Evolutionary conservation across 2,113 vertebrate genomes (phyloP).

Genomic region (Cololabis saira): DNA sequence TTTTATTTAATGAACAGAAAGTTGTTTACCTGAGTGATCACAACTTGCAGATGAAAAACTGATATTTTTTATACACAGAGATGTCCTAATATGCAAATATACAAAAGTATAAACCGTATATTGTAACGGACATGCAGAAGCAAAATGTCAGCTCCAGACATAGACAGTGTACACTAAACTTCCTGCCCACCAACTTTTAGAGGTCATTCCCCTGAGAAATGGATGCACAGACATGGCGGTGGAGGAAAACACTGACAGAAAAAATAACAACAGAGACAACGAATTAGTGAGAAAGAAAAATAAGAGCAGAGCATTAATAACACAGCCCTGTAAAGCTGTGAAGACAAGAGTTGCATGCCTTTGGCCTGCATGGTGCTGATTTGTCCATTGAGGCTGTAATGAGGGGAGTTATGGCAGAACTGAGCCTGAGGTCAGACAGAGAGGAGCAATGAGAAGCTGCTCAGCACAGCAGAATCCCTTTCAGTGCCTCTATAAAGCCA

Average conservation of each 20-base stretch:
- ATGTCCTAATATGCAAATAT: too few relatives aligned
- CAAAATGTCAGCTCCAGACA: background rate
- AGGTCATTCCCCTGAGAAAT: background rate
- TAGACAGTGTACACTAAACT: background rate
- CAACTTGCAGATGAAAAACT: too few relatives aligned
- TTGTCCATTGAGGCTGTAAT: slow-evolving; percentile 60
- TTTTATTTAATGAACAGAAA: too few relatives aligned
- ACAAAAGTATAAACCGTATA: too few relatives aligned
- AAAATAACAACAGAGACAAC: slow-evolving; percentile 3
- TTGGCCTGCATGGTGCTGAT: slow-evolving; percentile 40
- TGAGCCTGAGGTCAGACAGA: slow-evolving; percentile 40
- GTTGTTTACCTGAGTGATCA: too few relatives aligned
- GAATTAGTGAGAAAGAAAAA: slow-evolving; percentile 6
- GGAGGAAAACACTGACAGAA: background rate
- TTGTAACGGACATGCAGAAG: background rate
- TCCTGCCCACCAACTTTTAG: background rate
- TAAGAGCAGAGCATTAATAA: background rate
- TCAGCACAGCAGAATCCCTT: slow-evolving; percentile 34
- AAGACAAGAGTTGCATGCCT: slow-evolving; percentile 11
- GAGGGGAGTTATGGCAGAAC: slow-evolving; percentile 53
- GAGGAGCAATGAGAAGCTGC: slow-evolving; percentile 20
- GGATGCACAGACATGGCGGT: background rate
- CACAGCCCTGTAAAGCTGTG: slow-evolving; percentile 12
- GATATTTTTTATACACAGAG: too few relatives aligned
- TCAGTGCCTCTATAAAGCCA: background rate